Evolutionary conservation across 2,797 vertebrate genomes (phyloP).

Genomic region (Acridotheres tristis): DNA sequence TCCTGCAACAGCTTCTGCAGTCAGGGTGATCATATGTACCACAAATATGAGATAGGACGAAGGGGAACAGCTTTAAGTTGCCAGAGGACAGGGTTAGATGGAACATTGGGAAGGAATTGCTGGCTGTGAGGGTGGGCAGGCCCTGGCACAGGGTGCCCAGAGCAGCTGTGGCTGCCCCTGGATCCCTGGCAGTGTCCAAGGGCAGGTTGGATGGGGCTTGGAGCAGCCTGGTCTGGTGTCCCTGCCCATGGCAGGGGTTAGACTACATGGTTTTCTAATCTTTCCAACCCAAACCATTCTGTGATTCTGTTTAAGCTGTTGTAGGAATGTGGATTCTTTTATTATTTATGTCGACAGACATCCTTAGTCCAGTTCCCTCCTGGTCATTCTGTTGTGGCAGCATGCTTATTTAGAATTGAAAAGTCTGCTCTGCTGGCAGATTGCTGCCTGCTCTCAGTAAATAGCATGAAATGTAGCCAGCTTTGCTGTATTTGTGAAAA

Average conservation of each 20-base stretch:
- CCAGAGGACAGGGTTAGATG: background rate
- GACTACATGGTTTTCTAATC: background rate
- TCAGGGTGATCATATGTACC: too few species aligned
- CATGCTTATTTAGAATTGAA: background rate
- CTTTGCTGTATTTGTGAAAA: slow-evolving; percentile 55
- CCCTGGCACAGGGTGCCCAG: background rate
- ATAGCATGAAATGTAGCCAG: slow-evolving; percentile 50
- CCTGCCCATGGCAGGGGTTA: rapidly evolving
- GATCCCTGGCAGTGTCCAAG: background rate
- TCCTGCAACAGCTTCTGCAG: background rate
- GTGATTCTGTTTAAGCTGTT: background rate
- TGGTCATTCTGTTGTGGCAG: background rate
- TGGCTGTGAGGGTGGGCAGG: rapidly evolving
- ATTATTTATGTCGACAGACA: rapidly evolving
- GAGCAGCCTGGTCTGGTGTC: rapidly evolving
- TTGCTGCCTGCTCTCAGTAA: slow-evolving; percentile 26
- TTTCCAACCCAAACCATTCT: background rate
- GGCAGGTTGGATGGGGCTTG: rapidly evolving
- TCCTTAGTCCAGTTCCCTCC: background rate
- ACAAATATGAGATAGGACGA: background rate
- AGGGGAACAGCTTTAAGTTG: background rate
- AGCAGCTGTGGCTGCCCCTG: background rate
- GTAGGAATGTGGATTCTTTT: background rate
- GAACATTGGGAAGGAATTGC: rapidly evolving
- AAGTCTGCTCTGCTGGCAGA: background rate